These are phyloP conservation scores for Loripinus fragilis DNA, from an alignment of 2,888 invertebrate species.

Conservation along the genomic window DNA sequence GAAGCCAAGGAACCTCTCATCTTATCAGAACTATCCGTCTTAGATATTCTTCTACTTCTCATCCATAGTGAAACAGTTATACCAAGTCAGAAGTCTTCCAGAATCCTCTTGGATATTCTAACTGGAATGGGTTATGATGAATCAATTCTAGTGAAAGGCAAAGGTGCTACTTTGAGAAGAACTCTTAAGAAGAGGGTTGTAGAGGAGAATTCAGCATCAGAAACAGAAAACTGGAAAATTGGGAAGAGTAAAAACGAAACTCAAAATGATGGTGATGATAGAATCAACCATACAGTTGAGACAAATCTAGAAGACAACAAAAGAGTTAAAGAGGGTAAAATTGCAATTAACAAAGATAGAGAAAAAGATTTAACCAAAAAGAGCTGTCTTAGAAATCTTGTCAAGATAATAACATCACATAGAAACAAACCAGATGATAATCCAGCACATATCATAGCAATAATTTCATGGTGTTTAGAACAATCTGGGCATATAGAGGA, in stretches of 20 bases:
- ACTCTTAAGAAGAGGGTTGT: too few species aligned
- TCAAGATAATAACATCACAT: background rate
- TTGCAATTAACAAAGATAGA: background rate
- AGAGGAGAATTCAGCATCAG: too few species aligned
- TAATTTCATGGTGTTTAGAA: slow-evolving; percentile 28
- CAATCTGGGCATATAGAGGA: background rate
- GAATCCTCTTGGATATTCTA: background rate
- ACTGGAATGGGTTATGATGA: background rate
- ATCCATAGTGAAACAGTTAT: slow-evolving; percentile 18
- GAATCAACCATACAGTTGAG: background rate
- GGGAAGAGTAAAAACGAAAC: background rate
- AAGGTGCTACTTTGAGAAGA: background rate
- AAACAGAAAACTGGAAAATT: background rate
- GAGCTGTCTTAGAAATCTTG: slow-evolving; percentile 12
- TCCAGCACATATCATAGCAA: slow-evolving; percentile 4
- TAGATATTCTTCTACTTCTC: slow-evolving; percentile 44
- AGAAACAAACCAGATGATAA: background rate
- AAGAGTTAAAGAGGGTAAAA: background rate
- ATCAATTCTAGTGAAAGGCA: background rate
- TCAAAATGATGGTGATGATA: background rate
- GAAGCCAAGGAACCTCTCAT: slow-evolving; percentile 2
- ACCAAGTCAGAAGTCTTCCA: background rate
- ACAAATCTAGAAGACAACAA: background rate
- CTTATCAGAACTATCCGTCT: slow-evolving; percentile 29
- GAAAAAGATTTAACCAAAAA: background rate